Evolutionary conservation across 2,888 invertebrate genomes (phyloP).

Genomic region (Notocelia uddmanniana): DNA sequence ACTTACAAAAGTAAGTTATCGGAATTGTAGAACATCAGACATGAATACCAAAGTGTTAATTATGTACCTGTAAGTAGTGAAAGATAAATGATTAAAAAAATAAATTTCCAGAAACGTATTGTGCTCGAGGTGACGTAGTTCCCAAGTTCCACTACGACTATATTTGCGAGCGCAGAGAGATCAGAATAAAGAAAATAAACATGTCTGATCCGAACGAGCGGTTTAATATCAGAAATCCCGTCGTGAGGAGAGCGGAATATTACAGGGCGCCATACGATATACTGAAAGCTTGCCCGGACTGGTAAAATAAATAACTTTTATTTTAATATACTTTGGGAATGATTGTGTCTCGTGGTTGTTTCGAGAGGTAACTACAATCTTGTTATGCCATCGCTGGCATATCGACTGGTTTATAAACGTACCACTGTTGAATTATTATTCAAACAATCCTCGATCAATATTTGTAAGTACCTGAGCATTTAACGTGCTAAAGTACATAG

Average conservation of each 20-base stretch:
- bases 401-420: too few species aligned
- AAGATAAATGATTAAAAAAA: not conserved
- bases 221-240: slow-evolving; percentile 75
- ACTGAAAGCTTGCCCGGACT: slow-evolving; percentile 79
- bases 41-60: not conserved
- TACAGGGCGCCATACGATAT: slow-evolving; percentile 79
- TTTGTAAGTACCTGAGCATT: too few species aligned
- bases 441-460: too few species aligned
- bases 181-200: slow-evolving; percentile 77
- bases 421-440: not conserved
- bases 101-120: slow-evolving; percentile 67
- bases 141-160: slow-evolving; percentile 82
- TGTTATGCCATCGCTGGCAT: too few species aligned
- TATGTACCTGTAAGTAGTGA: too few species aligned
- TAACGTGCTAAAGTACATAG: too few species aligned
- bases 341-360: too few species aligned
- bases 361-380: too few species aligned
- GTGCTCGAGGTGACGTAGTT: slow-evolving; percentile 72
- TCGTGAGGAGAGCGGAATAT: slow-evolving; percentile 77
- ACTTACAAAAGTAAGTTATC: slow-evolving; percentile 72
- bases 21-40: not conserved
- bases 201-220: slow-evolving; percentile 78
- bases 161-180: slow-evolving; percentile 75
- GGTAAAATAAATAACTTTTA: slow-evolving; percentile 58
- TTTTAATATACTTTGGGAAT: too few species aligned